These are phyloP conservation scores for Cynoglossus semilaevis DNA, from an alignment of 2,113 vertebrate species.

Conservation along the genomic window DNA sequence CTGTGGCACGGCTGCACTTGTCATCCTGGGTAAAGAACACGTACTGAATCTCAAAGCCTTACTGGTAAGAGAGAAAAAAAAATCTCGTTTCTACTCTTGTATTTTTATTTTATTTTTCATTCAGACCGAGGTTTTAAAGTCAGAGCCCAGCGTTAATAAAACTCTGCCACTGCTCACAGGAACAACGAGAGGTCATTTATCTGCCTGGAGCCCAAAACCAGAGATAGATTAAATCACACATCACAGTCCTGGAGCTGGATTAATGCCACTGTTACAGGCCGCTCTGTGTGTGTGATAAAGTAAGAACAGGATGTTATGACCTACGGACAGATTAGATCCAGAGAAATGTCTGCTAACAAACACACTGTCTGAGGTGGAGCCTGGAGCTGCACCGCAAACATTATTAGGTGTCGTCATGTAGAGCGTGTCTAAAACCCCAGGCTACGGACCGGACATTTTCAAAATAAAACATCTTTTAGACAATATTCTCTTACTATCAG, in stretches of 20 bases:
- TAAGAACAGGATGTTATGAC: not conserved
- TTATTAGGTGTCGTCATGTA: too few species aligned
- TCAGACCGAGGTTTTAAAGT: too few species aligned
- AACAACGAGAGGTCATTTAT: too few species aligned
- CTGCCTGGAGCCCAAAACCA: not conserved
- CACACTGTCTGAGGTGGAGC: not conserved
- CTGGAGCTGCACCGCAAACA: not conserved
- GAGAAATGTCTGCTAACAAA: not conserved
- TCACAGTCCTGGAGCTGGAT: slow-evolving; percentile 12
- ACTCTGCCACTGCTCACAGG: too few species aligned
- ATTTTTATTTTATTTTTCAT: too few species aligned
- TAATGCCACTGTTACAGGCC: not conserved
- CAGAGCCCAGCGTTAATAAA: too few species aligned
- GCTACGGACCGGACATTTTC: too few species aligned
- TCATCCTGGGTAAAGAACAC: slow-evolving; percentile 90
- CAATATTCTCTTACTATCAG: too few species aligned
- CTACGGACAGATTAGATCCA: not conserved
- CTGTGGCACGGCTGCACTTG: slow-evolving; percentile 89
- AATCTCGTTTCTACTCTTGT: too few species aligned
- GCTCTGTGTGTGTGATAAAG: slow-evolving; percentile 4
- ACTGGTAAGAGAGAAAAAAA: slow-evolving; percentile 77
- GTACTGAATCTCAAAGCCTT: slow-evolving; percentile 89
- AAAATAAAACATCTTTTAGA: too few species aligned
- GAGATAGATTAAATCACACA: slow-evolving; percentile 11
- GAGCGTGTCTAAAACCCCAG: too few species aligned